Percentiles rank a stretch among this genome's conserved stretches.
phyloP scores from a whole-genome alignment of 2,888 invertebrate genomes.

The Macrophya alboannulata region DNA sequence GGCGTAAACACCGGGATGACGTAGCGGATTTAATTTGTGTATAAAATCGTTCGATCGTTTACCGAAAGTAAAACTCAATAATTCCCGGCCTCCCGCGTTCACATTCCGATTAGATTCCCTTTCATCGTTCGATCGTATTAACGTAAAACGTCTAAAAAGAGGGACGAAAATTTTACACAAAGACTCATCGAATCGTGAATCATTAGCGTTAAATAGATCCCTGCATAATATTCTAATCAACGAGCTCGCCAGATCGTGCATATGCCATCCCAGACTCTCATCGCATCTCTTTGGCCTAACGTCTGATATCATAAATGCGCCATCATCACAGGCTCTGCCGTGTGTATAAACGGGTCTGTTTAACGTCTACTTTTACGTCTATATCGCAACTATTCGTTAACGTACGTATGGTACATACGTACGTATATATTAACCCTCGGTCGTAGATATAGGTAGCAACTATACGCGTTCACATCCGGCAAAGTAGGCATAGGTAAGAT shows the following conservation, averaged over 20 bases:
- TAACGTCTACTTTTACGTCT: slow-evolving; percentile 52
- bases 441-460: not conserved
- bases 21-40: not conserved
- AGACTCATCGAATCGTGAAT: no score
- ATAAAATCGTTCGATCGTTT: slow-evolving; percentile 7
- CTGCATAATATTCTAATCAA: slow-evolving; percentile 1
- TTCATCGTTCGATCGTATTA: not conserved
- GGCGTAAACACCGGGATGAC: slow-evolving; percentile 16
- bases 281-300: not conserved
- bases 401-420: not conserved
- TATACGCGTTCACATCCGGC: not conserved
- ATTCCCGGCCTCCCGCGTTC: not conserved
- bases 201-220: slow-evolving; percentile 40
- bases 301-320: slow-evolving; percentile 62
- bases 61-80: not conserved
- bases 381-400: not conserved
- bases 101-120: not conserved
- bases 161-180: no score
- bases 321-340: slow-evolving; percentile 60
- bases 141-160: not conserved
- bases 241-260: not conserved
- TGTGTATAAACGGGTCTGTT: slow-evolving; percentile 49
- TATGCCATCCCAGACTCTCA: slow-evolving; percentile 1
- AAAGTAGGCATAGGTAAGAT: not conserved
- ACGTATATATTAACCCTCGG: not conserved